Base-by-base conservation (phyloP, 1,140 invertebrate genomes). In the Spodoptera litura region DNA sequence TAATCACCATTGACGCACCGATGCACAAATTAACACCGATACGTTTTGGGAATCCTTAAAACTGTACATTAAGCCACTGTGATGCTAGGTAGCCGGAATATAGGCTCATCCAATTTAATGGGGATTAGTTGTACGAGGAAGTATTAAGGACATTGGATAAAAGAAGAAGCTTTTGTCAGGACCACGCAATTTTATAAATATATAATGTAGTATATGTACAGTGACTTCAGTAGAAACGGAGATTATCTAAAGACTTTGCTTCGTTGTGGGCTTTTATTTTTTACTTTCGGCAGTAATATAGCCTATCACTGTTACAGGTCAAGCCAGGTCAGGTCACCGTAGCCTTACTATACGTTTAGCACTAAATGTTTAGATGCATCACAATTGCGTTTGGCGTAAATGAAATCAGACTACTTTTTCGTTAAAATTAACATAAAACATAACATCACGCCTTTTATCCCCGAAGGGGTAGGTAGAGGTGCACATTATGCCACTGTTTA, bases 71-170 rank as follows among this genome's bases (percentile, higher is more conserved):
- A 64, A n/a, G 38, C n/a, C 11, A 49, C 38, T 25, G 38, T 66
- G 15, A 49, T 49, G 38, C n/a, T 49, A 66, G n/a, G n/a, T n/a
- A n/a, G 55, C n/a, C 49, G 38, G 62, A 64, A 35, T 64, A 44
- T 64, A 15, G 15, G 61, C 35, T 64, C 20, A 64, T 64, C 61
- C 38, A 15, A 44, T 64, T 64, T 49, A 49, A 64, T 49, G 20
- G n/a, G 61, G 61, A 64, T 64, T 64, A 64, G n/a, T 15, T 2
- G 35, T 44, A 64, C 6, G 10, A 44, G 6, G n/a, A 49, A 64
- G 38, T 15, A 49, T 64, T 64, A 49, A 4, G 15, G 35, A 64
- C n/a, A 15, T 49, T 49, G 38, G 38, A 64, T 66, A 25, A 66
- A 49, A 66, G 62, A 12, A 25, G 49, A 44, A 64, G n/a, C 62